Percentiles rank a stretch among this genome's conserved stretches.
Evolutionary conservation across 2,888 invertebrate species (phyloP).

Genomic region (Baronia brevicornis): DNA sequence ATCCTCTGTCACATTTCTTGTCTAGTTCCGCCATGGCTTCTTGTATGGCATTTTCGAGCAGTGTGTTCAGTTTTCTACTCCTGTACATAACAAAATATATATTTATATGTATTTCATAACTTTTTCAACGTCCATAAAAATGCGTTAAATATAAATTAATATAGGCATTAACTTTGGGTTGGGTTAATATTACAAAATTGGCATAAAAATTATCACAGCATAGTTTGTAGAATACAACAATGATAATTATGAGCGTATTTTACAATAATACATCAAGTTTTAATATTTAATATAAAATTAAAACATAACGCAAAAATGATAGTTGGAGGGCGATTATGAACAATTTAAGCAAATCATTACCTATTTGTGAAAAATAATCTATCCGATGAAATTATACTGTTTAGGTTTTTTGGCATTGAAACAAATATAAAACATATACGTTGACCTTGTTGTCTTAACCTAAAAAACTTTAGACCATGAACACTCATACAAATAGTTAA

Average conservation of each 20-base stretch:
- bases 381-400: too few relatives aligned
- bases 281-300: too few relatives aligned
- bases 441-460: too few relatives aligned
- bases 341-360: too few relatives aligned
- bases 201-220: constrained; percentile 2
- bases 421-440: too few relatives aligned
- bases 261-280: too few relatives aligned
- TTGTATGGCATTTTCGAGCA: constrained; percentile 93
- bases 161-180: constrained; percentile 41
- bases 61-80: constrained; percentile 94
- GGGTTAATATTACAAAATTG: constrained; percentile 49
- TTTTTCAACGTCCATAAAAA: neutral
- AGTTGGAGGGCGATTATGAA: too few relatives aligned
- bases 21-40: constrained; percentile 94
- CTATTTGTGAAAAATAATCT: too few relatives aligned
- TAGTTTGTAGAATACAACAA: constrained; percentile 2
- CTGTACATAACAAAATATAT: constrained; percentile 58
- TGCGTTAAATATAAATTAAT: constrained; percentile 21
- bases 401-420: too few relatives aligned
- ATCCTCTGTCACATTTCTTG: constrained; percentile 69
- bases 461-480: too few relatives aligned
- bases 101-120: constrained; percentile 3
- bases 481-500: too few relatives aligned
- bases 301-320: too few relatives aligned
- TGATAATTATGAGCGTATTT: constrained; percentile 5